Percentiles rank a stretch among this genome's conserved stretches.
phyloP scores from a whole-genome alignment of 1,140 invertebrate species.

The Ladona fulva region DNA sequence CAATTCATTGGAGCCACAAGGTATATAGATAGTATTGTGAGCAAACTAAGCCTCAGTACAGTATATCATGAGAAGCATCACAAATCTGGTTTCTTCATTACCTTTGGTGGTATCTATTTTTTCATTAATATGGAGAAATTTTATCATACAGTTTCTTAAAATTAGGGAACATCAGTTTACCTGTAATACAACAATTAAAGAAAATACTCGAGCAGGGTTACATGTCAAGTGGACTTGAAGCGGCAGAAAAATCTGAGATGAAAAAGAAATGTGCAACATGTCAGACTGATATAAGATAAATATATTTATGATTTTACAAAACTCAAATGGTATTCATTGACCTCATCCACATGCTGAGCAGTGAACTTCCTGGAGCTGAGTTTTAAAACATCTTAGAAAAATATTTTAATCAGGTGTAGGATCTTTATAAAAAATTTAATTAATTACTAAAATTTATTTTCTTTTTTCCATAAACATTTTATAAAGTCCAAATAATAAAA shows the following conservation, averaged over 20 bases:
- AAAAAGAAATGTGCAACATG: background rate
- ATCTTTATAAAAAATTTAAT: too few relatives aligned
- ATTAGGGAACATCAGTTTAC: background rate
- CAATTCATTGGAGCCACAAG: background rate
- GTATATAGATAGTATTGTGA: background rate
- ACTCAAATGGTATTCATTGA: background rate
- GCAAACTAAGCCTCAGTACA: background rate
- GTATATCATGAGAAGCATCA: background rate
- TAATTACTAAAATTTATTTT: too few relatives aligned
- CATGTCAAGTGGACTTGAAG: background rate
- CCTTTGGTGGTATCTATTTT: background rate
- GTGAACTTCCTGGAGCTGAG: too few relatives aligned
- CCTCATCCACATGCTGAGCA: too few relatives aligned
- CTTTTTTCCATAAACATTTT: too few relatives aligned
- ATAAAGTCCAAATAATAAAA: too few relatives aligned
- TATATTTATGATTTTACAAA: conserved; percentile 9
- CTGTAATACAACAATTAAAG: background rate
- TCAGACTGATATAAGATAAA: background rate
- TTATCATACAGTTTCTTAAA: background rate
- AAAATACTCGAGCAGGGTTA: background rate
- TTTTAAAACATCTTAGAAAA: too few relatives aligned
- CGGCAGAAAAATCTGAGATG: background rate
- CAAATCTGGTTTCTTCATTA: background rate
- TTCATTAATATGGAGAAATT: background rate
- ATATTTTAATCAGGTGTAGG: too few relatives aligned